phyloP scores from a whole-genome alignment of 2,797 vertebrate species.

The Gymnodraco acuticeps region DNA sequence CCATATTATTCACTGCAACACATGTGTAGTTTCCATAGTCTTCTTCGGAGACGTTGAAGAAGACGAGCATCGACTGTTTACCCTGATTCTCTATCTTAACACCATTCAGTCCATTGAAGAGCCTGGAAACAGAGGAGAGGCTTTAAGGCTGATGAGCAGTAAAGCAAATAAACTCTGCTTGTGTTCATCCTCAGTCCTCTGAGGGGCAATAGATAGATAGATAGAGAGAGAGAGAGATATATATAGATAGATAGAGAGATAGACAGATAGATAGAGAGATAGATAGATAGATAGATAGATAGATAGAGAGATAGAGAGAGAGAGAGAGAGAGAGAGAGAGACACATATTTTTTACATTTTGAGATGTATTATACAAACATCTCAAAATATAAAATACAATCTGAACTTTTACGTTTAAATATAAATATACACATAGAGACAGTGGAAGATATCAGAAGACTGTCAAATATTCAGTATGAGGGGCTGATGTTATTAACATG shows the following conservation, averaged over 20 bases:
- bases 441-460: no score
- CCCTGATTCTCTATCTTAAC: constrained; percentile 97
- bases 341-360: no score
- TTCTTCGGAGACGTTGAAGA: constrained; percentile 97
- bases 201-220: background rate
- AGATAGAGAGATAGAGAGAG: no score
- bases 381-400: no score
- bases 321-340: no score
- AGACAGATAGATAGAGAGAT: rapidly evolving
- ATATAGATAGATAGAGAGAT: no score
- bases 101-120: constrained; percentile 92
- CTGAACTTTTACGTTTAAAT: no score
- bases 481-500: no score
- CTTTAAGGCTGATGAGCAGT: constrained; percentile 2
- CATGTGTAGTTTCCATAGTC: constrained; percentile 99
- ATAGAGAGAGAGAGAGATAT: rapidly evolving
- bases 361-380: no score
- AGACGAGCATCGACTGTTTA: constrained; percentile 94
- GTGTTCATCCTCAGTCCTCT: background rate
- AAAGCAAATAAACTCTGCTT: background rate
- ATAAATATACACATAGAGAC: no score
- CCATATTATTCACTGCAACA: constrained; percentile 94
- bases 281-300: rapidly evolving
- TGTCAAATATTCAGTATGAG: no score
- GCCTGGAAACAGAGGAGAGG: constrained; percentile 77